These are phyloP conservation scores for Trematomus loennbergii DNA, from an alignment of 2,113 vertebrate species.

Conservation along the genomic window DNA sequence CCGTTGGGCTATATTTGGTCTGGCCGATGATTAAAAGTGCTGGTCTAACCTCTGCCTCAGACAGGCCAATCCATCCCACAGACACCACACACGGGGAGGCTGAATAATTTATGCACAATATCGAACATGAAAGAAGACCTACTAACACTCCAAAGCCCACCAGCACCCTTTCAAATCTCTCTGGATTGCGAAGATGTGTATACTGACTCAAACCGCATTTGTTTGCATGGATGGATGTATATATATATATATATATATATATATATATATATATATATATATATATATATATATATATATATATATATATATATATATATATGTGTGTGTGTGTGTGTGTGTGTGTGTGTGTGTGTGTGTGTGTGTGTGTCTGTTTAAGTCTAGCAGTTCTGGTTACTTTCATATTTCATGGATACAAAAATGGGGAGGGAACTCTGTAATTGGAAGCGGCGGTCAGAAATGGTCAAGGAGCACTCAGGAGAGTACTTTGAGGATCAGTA, in stretches of 20 bases:
- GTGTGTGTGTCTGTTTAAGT: constrained; percentile 31
- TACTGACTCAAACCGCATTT: constrained; percentile 46
- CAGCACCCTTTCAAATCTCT: constrained; percentile 65
- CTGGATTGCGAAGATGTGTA: constrained; percentile 61
- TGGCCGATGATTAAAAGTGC: constrained; percentile 85
- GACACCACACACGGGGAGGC: constrained; percentile 78
- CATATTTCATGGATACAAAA: constrained; percentile 63
- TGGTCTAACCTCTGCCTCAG: constrained; percentile 83
- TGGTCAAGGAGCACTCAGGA: constrained; percentile 76
- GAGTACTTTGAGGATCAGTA: constrained; percentile 72
- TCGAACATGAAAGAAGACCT: constrained; percentile 87
- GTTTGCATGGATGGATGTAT: constrained; percentile 49
- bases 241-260: no score
- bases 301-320: no score
- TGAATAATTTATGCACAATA: constrained; percentile 90
- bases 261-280: no score
- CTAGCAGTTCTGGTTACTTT: constrained; percentile 58
- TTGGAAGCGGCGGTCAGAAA: constrained; percentile 74
- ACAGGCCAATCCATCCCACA: constrained; percentile 87
- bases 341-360: not conserved
- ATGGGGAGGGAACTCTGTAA: constrained; percentile 67
- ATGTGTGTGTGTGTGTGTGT: constrained; percentile 13
- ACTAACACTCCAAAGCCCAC: constrained; percentile 72
- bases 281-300: no score
- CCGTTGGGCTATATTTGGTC: constrained; percentile 83